These are phyloP conservation scores for Nephrotoma guestfalica DNA, from an alignment of 2,888 invertebrate genomes.

Conservation along the genomic window DNA sequence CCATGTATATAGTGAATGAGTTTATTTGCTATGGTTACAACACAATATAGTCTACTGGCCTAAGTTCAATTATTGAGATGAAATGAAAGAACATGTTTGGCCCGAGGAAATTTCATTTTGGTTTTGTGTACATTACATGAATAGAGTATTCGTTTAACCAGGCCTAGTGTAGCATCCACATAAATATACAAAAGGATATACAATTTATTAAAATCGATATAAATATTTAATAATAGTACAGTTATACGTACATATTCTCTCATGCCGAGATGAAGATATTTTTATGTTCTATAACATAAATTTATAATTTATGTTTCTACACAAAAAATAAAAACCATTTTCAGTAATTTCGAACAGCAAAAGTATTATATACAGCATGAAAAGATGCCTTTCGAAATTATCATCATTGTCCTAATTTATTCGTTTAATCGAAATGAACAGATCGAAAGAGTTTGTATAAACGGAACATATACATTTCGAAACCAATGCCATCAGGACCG, in stretches of 20 bases:
- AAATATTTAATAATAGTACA: background rate
- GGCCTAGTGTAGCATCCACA: background rate
- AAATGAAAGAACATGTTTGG: background rate
- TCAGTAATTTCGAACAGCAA: background rate
- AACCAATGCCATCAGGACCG: background rate
- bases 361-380: background rate
- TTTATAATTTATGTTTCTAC: background rate
- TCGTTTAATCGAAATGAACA: background rate
- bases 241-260: background rate
- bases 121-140: background rate
- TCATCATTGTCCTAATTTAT: background rate
- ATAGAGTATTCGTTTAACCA: background rate
- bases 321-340: background rate
- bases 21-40: background rate
- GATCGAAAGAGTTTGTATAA: background rate
- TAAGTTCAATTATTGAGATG: background rate
- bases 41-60: background rate
- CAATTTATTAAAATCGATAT: background rate
- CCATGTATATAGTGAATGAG: background rate
- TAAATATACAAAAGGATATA: background rate
- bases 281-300: background rate
- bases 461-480: background rate
- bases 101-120: background rate
- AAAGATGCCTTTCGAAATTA: background rate
- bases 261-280: background rate